Base-by-base conservation (phyloP, 2,888 invertebrate genomes). In the Myathropa florea region DNA sequence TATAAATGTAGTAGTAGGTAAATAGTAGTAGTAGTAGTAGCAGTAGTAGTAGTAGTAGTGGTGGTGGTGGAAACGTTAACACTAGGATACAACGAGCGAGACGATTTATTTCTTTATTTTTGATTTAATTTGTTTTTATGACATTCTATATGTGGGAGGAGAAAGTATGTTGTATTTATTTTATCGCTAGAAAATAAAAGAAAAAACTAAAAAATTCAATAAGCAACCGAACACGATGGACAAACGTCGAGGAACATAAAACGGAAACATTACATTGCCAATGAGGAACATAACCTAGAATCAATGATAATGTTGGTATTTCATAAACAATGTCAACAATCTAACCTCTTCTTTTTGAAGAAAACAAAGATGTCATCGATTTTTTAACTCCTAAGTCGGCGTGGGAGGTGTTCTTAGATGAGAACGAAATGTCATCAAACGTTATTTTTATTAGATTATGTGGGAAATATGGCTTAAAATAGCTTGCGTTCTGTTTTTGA, bases 71-170 rank as follows among this genome's bases (percentile, higher is more conserved):
- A 46, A 72, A 72, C 65, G 53, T 70, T 79, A 63, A 68, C 55
- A 78, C 46, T 46, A 78, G 81, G 72, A 73, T 68, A 76, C 70
- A 70, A 65, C 77, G 76, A 85, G 84, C 84, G 81, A 85, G 84
- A 46, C 61, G 71, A 28, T 59, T 64, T 30, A 36, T 59, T 24
- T 33, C 23, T 23, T 76, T 14, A 10, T 68, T 71, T 36, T 28
- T 14, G 18, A 18, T 61, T 21, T 10, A 21, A 30, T 28, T 30
- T 6, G 9, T 59, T 61, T 73, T 33, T 18, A 46, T 61, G 61
- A 73, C 64, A 59, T 73, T 61, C 72, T 78, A 72, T 78, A 72
- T 10, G 36, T 28, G 18, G 63, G 78, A 46, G 78, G 83, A 77
- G 70, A 78, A 83, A 82, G 60, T 65, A 60, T 59, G 23, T 28